Conservation (phyloP, 2,797 vertebrate species). For the Enteromius paludinosus region DNA sequence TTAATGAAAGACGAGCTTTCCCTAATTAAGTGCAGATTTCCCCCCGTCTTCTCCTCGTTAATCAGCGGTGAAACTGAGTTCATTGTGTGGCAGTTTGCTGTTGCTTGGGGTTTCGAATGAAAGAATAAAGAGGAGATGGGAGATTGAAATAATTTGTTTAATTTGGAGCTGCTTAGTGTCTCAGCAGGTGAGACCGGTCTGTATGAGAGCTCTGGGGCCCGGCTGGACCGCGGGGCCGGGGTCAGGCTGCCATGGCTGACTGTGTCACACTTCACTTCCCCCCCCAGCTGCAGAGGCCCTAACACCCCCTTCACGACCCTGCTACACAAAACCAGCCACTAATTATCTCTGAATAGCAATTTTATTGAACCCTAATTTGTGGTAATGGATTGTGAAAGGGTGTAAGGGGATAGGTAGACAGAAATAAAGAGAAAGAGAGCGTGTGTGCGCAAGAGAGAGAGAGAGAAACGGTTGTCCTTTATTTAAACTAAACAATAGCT, state of each 20-base stretch:
- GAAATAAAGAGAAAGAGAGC: conserved; percentile 55
- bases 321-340: conserved; percentile 79
- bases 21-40: conserved; percentile 81
- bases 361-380: conserved; percentile 90
- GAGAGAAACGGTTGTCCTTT: conserved; percentile 27
- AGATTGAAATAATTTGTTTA: conserved; percentile 86
- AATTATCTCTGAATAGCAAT: conserved; percentile 92
- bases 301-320: conserved; percentile 55
- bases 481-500: conserved; percentile 48
- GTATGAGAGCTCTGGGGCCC: conserved; percentile 75
- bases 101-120: conserved; percentile 67
- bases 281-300: conserved; percentile 79
- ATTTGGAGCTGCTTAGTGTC: conserved; percentile 81
- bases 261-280: conserved; percentile 79
- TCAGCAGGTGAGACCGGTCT: conserved; percentile 82
- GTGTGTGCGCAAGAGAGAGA: background rate
- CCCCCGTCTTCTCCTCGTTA: conserved; percentile 76
- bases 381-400: conserved; percentile 88
- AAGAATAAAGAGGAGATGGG: conserved; percentile 57
- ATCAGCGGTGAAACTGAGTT: conserved; percentile 80
- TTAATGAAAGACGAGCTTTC: conserved; percentile 88
- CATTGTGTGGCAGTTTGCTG: conserved; percentile 77
- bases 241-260: conserved; percentile 63
- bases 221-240: conserved; percentile 62
- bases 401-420: conserved; percentile 79